Conservation (phyloP, 2,113 vertebrate species). For the Cervus canadensis region DNA sequence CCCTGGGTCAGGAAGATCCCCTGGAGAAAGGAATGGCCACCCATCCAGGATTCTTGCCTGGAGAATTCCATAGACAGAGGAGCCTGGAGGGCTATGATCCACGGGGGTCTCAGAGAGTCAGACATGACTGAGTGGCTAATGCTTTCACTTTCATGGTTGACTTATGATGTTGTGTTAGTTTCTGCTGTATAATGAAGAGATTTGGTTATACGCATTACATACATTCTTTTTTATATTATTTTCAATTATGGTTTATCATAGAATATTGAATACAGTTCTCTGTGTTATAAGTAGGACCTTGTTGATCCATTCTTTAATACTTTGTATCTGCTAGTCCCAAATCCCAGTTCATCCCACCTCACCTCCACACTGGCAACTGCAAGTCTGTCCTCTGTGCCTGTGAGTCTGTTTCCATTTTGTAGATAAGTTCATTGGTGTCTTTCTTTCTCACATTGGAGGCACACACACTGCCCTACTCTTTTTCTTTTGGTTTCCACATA, state of each 20-base stretch:
- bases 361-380: not conserved
- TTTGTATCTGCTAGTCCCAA: not conserved
- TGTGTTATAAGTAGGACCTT: not conserved
- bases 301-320: not conserved
- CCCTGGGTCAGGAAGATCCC: not conserved
- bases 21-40: not conserved
- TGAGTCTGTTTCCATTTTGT: not conserved
- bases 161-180: not conserved
- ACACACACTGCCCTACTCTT: not conserved
- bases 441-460: not conserved
- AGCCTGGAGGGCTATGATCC: not conserved
- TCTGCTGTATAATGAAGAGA: not conserved
- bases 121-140: accelerated
- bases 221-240: not conserved
- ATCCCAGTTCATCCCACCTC: not conserved
- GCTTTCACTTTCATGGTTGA: not conserved
- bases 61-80: not conserved
- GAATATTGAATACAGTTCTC: not conserved
- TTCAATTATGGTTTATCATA: not conserved
- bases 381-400: not conserved
- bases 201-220: not conserved
- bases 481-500: not conserved
- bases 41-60: not conserved
- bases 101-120: not conserved
- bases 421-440: not conserved